phyloP scores from a whole-genome alignment of 1,140 invertebrate genomes.

The Belonocnema kinseyi region DNA sequence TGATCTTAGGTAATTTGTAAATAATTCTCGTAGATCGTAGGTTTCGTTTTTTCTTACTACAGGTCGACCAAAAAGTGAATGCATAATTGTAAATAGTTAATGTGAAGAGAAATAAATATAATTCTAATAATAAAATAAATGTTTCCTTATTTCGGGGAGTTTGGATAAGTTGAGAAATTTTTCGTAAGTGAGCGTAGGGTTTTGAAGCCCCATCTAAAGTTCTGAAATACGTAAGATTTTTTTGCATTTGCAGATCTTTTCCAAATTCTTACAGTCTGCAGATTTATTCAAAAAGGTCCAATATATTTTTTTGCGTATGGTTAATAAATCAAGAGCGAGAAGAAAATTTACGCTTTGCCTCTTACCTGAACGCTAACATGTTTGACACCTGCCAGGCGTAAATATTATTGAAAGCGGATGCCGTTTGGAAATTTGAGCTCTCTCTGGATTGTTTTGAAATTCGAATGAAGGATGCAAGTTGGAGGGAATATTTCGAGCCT shows the following conservation, averaged over 20 bases:
- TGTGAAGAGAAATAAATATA: neutral
- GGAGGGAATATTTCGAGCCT: constrained; percentile 44
- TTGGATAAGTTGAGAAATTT: too few relatives aligned
- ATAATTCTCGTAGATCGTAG: neutral
- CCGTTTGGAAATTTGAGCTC: constrained; percentile 40
- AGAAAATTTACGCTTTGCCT: constrained; percentile 34
- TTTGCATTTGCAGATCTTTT: too few relatives aligned
- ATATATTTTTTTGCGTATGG: neutral
- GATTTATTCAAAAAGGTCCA: too few relatives aligned
- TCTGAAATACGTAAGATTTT: too few relatives aligned
- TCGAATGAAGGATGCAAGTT: constrained; percentile 43
- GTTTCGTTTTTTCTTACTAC: neutral
- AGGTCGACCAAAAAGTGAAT: constrained; percentile 23
- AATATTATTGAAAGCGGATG: constrained; percentile 45
- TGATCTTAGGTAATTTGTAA: neutral
- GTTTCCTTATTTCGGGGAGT: neutral
- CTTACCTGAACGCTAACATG: constrained; percentile 45
- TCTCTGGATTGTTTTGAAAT: constrained; percentile 42
- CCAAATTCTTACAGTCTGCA: too few relatives aligned
- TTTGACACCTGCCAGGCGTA: constrained; percentile 50
- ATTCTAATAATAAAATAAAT: neutral
- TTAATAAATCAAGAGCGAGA: constrained; percentile 37
- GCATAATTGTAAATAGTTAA: neutral
- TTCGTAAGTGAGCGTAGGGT: too few relatives aligned
- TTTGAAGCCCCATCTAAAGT: too few relatives aligned